Conservation (phyloP, 2,797 vertebrate genomes). For the Acrocephalus scirpaceus region DNA sequence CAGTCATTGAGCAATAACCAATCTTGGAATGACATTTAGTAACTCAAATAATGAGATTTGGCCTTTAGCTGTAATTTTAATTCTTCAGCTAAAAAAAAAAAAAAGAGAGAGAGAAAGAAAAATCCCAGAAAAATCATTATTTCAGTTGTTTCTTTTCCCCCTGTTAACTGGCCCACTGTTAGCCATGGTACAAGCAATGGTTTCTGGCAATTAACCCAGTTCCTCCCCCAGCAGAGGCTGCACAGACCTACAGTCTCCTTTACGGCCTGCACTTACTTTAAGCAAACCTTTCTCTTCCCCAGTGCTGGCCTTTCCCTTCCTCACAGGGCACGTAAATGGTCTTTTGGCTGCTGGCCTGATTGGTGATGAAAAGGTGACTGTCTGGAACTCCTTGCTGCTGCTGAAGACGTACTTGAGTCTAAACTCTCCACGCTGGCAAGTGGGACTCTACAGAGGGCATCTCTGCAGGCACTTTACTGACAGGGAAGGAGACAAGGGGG, state of each 20-base stretch:
- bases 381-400: not conserved
- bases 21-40: not conserved
- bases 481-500: not conserved
- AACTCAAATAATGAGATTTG: conserved; percentile 1
- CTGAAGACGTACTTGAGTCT: not conserved
- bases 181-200: not conserved
- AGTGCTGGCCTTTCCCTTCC: not conserved
- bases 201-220: not conserved
- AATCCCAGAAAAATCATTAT: not conserved
- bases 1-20: not conserved
- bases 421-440: not conserved
- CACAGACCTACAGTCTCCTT: not conserved
- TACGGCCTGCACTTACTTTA: not conserved
- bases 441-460: not conserved
- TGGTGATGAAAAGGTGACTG: not conserved
- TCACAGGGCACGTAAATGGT: not conserved
- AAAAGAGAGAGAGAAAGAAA: too few relatives aligned
- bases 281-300: not conserved
- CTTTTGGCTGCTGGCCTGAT: not conserved
- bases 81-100: not conserved
- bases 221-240: not conserved
- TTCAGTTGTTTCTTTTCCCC: not conserved
- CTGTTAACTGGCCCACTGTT: not conserved
- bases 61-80: not conserved
- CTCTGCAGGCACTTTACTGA: not conserved